A percentile compares a stretch with the other conserved stretches of the same genome.
These are phyloP conservation scores for Antechinus stuartii DNA, from an alignment of 2,113 vertebrate species.

Conservation along the genomic window DNA sequence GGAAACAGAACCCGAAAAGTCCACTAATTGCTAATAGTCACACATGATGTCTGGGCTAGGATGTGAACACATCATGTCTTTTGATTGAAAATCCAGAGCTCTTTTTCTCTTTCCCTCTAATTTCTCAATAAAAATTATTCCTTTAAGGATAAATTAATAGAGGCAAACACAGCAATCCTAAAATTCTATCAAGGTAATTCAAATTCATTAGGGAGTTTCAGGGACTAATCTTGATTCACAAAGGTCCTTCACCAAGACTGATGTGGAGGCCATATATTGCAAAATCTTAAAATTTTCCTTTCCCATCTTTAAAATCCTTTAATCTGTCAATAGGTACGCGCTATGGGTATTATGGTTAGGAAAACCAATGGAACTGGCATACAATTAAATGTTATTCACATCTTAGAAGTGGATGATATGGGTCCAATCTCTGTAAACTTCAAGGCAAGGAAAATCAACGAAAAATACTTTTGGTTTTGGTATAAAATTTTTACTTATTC, in stretches of 20 bases:
- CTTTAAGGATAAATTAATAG: background rate
- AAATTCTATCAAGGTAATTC: constrained; percentile 11
- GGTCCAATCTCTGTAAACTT: background rate
- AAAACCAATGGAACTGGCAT: background rate
- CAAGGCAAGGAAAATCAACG: background rate
- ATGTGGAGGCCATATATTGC: background rate
- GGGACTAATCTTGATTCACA: constrained; percentile 27
- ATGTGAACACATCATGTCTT: background rate
- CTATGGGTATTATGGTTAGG: background rate
- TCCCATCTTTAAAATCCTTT: background rate
- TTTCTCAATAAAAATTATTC: background rate
- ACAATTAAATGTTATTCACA: background rate
- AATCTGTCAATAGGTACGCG: background rate
- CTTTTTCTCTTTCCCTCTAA: background rate
- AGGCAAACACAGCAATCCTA: background rate
- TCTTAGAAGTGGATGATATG: background rate
- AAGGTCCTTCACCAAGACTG: background rate
- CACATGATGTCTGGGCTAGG: background rate
- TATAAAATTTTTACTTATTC: background rate
- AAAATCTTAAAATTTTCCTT: constrained; percentile 11
- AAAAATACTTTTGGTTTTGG: background rate
- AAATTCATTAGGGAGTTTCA: constrained; percentile 29
- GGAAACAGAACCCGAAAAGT: background rate
- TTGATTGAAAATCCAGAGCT: background rate
- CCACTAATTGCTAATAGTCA: background rate